Evolutionary conservation across 2,797 vertebrate species (phyloP), one percentile per base, ranked within the genome.

Genomic region (Pseudomugil gertrudae): DNA sequence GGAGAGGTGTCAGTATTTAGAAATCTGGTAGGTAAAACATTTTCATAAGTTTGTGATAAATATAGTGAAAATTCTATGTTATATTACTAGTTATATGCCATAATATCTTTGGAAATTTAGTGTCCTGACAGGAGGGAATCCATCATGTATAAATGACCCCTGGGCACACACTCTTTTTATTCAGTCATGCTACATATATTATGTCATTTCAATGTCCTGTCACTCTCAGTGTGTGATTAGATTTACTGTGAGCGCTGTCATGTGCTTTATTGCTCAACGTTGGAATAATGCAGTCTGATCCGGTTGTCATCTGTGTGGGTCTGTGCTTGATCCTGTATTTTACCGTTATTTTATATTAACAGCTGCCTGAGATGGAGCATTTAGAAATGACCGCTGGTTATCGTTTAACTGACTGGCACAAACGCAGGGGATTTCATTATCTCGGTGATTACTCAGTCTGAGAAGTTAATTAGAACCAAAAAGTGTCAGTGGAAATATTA

Each of bases 211-310:
- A 61, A 5, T 26, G 4, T 40, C 13, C 63, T 21, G 2, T 55
- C 57, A 15, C 47, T 65, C 68, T 33, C 9, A 29, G 17, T n/a
- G 33, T 30, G 35, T 59, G 29, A 21, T 35, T 15, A 51, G 47
- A 72, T 64, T 69, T 30, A 61, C 23, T 2, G 30, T 2, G 7
- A 51, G 4, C 11, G 29, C 21, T 10, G 5, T 30, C 58, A 62
- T 71, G 51, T 58, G 30, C 45, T 8, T 0, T 9, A n/a, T 85
- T 85, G 72, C 78, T 35, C 74, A 85, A 69, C 24, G 13, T 11
- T 62, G 68, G 57, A 57, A 9, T 74, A 63, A 74, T 48, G n/a
- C 21, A 48, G 65, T 79, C 52, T 23, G 32, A 50, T 21, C 23
- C 23, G 15, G 10, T 2, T 1, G 60, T 60, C 52, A 38, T 56